Percentiles rank a stretch among this genome's conserved stretches.
These are phyloP conservation scores for Choristoneura rosaceana DNA, from an alignment of 2,888 invertebrate species.

Conservation along the genomic window DNA sequence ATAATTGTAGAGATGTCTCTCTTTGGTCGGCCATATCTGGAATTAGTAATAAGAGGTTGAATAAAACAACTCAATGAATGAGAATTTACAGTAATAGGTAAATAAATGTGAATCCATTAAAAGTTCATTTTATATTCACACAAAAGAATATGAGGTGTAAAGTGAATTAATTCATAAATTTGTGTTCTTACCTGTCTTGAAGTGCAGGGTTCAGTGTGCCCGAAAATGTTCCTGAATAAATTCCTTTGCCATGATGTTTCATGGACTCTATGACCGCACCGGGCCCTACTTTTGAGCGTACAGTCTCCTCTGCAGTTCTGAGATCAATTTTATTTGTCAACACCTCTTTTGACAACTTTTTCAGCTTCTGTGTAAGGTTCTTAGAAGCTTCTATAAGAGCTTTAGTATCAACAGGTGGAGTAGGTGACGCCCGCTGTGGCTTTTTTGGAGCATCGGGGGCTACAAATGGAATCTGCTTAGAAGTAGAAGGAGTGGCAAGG, in stretches of 20 bases:
- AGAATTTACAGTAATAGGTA: background rate
- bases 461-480: slow-evolving; percentile 70
- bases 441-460: slow-evolving; percentile 74
- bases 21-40: slow-evolving; percentile 93
- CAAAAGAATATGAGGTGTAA: slow-evolving; percentile 18
- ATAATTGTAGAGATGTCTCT: slow-evolving; percentile 98
- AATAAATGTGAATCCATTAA: too few relatives aligned
- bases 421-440: slow-evolving; percentile 67
- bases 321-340: slow-evolving; percentile 88
- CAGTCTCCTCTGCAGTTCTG: slow-evolving; percentile 78
- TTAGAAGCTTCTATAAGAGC: slow-evolving; percentile 95
- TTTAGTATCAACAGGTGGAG: slow-evolving; percentile 87
- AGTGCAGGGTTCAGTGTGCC: slow-evolving; percentile 97
- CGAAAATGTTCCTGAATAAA: slow-evolving; percentile 98
- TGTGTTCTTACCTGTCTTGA: slow-evolving; percentile 88
- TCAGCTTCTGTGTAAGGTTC: slow-evolving; percentile 95
- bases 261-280: slow-evolving; percentile 96
- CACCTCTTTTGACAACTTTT: slow-evolving; percentile 95
- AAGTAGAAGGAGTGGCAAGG: slow-evolving; percentile 69
- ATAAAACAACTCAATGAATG: slow-evolving; percentile 15
- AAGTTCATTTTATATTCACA: slow-evolving; percentile 2
- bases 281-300: slow-evolving; percentile 77
- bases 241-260: slow-evolving; percentile 97
- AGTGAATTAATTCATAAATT: slow-evolving; percentile 16
- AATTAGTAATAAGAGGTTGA: slow-evolving; percentile 49